Base-by-base conservation (phyloP, 2,113 vertebrate genomes). In the Grus americana region DNA sequence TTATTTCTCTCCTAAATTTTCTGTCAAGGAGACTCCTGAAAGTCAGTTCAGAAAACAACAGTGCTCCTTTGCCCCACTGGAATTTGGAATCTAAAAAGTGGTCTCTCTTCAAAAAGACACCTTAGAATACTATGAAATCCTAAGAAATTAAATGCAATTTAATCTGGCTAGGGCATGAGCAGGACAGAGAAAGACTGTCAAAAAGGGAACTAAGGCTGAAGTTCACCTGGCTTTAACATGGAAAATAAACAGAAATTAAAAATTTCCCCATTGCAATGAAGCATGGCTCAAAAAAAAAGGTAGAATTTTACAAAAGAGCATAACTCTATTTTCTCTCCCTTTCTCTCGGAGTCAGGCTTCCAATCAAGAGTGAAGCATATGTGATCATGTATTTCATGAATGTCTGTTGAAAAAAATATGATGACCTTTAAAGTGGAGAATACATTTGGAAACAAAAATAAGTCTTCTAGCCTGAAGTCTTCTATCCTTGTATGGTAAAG, bases 341-440 rank as follows among this genome's bases (percentile, higher is more conserved):
- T 0, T 84, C 27, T 74, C 47, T 18, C 24, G 54, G 50, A 89
- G 57, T 67, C 63, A 74, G n/a, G n/a, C 63, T 94, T 84, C n/a
- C 55, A 84, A 42, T 73, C 61, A 84, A 58, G 19, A 63, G 22
- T 59, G 61, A 67, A 90, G 11, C 47, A 34, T 82, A 65, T 42
- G 17, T 70, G 52, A 78, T 86, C 70, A 70, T 38, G 47, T 54
- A 70, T 55, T 91, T 95, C 32, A 49, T 74, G 38, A 90, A 75
- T 55, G 29, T 73, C 83, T 89, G 50, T 59, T 94, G 90, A 95
- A 91, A 95, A 74, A 91, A 85, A 89, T 89, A 89, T 49, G 6
- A 70, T 87, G 61, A 91, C 76, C 55, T 97, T 94, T 95, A 54
- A 92, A 88, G 42, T 62, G 27, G 42, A 85, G 52, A 79, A 87